Base-by-base conservation (phyloP, 1,140 invertebrate species). In the Lucilia cuprina region DNA sequence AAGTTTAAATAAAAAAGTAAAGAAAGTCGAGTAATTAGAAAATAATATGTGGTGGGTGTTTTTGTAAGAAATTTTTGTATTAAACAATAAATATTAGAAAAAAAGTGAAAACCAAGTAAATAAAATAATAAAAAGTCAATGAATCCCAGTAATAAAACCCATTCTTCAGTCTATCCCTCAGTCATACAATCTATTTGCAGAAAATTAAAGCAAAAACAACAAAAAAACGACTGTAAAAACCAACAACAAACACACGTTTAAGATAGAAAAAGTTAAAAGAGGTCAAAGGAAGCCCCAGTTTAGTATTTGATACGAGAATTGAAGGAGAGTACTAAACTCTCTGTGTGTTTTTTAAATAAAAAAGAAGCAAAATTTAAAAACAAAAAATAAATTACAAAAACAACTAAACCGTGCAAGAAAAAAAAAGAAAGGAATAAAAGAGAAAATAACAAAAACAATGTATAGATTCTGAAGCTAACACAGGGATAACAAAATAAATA, bases 251-350 rank as follows among this genome's bases (percentile, higher is more conserved):
- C 17, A 25, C 5, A 41, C 41, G 19, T 25, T 25, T 19, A 78
- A 78, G 34, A 78, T 41, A 78, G 75, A 78, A 49, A 77, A 41
- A 78, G 47, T 78, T 78, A 17, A 80, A 80, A 80, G 77, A 80
- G 77, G 77, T 80, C 77, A 80, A 80, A 80, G 77, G 77, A 80
- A 70, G 65, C 65, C 65, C 65, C 65, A 70, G 65, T 70, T 70
- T 70, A 70, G 65, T 70, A 70, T 70, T 70, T 70, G 65, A 70
- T n/a, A 21, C 21, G 65, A 70, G 65, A 19, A 12, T 55, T 55
- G 50, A 8, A n/a, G 8, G 60, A 65, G 17, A 21, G n/a, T 70
- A 25, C 19, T 70, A 70, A 70, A 21, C 19, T 30, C 25, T 30
- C 8, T 70, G 65, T 70, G 65, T 70, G 7, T 70, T 25, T 70